A percentile compares a stretch with the other conserved stretches of the same genome.
Conservation (phyloP, 1,140 invertebrate species). For the Platorchestia sp. region DNA sequence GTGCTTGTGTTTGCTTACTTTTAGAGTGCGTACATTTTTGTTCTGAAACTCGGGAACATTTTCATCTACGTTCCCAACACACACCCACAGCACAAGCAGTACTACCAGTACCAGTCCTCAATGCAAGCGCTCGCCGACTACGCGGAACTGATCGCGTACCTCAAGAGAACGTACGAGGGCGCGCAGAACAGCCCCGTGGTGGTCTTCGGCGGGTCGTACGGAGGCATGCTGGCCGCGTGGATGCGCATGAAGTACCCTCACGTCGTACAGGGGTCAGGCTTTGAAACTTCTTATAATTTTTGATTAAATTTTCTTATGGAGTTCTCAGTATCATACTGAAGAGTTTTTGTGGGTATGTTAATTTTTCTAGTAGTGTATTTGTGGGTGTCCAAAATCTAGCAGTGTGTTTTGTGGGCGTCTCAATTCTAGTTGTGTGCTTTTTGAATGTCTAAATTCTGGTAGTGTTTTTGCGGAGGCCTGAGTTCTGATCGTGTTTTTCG, state of each 20-base stretch:
- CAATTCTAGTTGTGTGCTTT: too few relatives aligned
- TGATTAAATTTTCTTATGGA: too few relatives aligned
- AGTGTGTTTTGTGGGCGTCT: too few relatives aligned
- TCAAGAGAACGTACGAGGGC: conserved; percentile 74
- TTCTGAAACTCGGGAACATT: too few relatives aligned
- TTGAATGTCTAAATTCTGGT: too few relatives aligned
- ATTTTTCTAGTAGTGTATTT: too few relatives aligned
- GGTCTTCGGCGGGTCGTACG: conserved; percentile 91
- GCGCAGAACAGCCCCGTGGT: conserved; percentile 81
- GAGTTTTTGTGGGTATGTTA: too few relatives aligned
- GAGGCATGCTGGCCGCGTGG: conserved; percentile 97
- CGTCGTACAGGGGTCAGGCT: conserved; percentile 79
- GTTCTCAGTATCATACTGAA: too few relatives aligned
- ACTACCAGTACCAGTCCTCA: conserved; percentile 74
- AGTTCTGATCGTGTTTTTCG: too few relatives aligned
- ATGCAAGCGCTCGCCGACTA: conserved; percentile 96
- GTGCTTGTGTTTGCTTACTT: background rate
- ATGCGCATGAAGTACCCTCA: conserved; percentile 97
- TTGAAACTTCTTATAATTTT: background rate
- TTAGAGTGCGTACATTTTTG: background rate
- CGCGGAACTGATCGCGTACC: conserved; percentile 82
- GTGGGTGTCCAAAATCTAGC: too few relatives aligned
- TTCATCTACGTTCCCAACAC: background rate
- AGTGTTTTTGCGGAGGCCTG: too few relatives aligned
- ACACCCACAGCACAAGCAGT: conserved; percentile 35